Conservation (phyloP, 2,888 invertebrate species). For the Orthosia incerta region DNA sequence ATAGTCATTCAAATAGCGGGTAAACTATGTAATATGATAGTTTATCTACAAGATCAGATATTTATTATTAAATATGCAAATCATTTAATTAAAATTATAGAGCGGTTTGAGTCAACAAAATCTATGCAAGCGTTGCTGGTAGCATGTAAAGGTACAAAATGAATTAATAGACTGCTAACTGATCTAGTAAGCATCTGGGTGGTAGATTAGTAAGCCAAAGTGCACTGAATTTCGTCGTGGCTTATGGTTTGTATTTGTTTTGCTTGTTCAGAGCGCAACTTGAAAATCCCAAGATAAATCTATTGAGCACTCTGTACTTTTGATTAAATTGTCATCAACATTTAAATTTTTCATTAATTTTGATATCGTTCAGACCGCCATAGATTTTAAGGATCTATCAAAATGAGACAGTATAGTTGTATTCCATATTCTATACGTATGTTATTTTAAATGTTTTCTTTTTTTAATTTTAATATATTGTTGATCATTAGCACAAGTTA, state of each 20-base stretch:
- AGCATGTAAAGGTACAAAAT: neutral
- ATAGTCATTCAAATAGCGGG: conserved; percentile 32
- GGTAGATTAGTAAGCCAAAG: neutral
- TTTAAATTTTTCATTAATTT: neutral
- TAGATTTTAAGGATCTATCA: neutral
- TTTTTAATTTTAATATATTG: neutral
- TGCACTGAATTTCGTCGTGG: neutral
- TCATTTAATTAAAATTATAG: conserved; percentile 3
- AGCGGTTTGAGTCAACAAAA: neutral
- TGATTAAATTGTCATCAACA: neutral
- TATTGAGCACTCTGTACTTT: neutral
- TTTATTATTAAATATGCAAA: neutral
- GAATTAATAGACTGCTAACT: neutral
- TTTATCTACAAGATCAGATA: neutral
- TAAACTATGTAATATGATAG: conserved; percentile 37
- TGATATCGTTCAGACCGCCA: neutral
- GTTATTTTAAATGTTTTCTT: neutral
- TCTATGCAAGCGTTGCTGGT: neutral
- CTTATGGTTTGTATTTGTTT: neutral
- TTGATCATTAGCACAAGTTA: neutral
- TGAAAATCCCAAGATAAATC: neutral
- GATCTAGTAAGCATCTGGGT: too few species aligned
- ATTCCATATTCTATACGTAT: neutral
- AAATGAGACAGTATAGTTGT: too few species aligned
- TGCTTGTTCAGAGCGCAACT: neutral